Evolutionary conservation across 2,888 invertebrate genomes (phyloP).

Genomic region (Portevinia maculata): DNA sequence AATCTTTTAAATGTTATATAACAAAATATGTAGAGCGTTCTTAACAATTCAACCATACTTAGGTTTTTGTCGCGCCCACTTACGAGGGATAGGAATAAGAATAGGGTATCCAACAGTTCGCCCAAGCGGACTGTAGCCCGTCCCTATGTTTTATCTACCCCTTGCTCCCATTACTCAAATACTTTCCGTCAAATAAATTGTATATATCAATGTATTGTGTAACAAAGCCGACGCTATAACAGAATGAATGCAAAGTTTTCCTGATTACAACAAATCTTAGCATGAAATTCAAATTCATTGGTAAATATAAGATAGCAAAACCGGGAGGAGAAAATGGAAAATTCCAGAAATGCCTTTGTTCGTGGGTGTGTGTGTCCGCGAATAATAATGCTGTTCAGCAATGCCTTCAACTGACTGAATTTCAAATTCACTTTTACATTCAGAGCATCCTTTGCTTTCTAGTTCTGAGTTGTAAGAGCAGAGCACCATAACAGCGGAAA

Average conservation of each 20-base stretch:
- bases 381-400: conserved; percentile 41
- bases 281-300: conserved; percentile 19
- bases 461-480: not conserved
- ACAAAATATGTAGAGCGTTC: too few species aligned
- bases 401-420: conserved; percentile 53
- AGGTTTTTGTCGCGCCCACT: too few species aligned
- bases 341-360: conserved; percentile 18
- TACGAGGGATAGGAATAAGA: too few species aligned
- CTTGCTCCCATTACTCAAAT: conserved; percentile 8
- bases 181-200: conserved; percentile 23
- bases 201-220: not conserved
- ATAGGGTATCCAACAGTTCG: too few species aligned
- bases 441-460: conserved; percentile 36
- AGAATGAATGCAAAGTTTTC: conserved; percentile 21
- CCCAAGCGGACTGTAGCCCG: too few species aligned
- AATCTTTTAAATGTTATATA: too few species aligned
- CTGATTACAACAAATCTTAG: conserved; percentile 5
- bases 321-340: conserved; percentile 7
- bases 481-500: conserved; percentile 1
- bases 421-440: conserved; percentile 60
- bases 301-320: not conserved
- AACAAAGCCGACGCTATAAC: conserved; percentile 11
- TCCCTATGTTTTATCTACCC: too few species aligned
- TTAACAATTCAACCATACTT: too few species aligned
- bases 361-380: conserved; percentile 21